These are phyloP conservation scores for Gastrophysa polygoni DNA, from an alignment of 2,888 invertebrate species.

Conservation along the genomic window DNA sequence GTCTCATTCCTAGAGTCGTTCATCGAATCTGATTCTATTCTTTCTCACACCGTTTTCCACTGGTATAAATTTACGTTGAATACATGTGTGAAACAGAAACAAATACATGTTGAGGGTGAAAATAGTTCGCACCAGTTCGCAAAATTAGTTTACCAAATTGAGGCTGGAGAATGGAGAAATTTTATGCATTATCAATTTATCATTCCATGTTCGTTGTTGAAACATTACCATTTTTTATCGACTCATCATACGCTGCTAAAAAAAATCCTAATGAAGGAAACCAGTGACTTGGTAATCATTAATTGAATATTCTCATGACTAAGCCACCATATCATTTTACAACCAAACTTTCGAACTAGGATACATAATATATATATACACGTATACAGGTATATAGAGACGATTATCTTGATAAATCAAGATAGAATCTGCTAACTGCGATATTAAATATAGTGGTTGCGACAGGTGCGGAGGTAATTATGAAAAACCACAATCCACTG, in stretches of 20 bases:
- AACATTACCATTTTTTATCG: background rate
- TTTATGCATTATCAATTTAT: too few species aligned
- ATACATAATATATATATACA: too few species aligned
- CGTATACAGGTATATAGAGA: slow-evolving; percentile 4
- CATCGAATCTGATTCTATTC: too few species aligned
- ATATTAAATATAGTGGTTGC: slow-evolving; percentile 25
- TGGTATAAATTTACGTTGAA: too few species aligned
- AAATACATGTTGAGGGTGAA: too few species aligned
- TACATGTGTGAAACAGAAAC: too few species aligned
- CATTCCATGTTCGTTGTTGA: too few species aligned
- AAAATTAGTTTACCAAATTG: too few species aligned
- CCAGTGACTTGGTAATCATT: slow-evolving; percentile 22
- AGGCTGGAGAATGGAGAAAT: too few species aligned
- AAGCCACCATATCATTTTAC: slow-evolving; percentile 18
- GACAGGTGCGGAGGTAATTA: slow-evolving; percentile 35
- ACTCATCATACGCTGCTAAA: background rate
- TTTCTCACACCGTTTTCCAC: too few species aligned
- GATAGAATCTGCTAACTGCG: slow-evolving; percentile 33
- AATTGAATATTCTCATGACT: slow-evolving; percentile 26
- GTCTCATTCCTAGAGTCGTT: too few species aligned
- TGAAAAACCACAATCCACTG: slow-evolving; percentile 29
- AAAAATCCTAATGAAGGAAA: background rate
- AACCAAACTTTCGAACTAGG: slow-evolving; percentile 23
- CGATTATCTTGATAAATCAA: slow-evolving; percentile 34
- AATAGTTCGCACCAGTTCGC: too few species aligned